phyloP scores from a whole-genome alignment of 1,140 invertebrate genomes.

The Formica exsecta region DNA sequence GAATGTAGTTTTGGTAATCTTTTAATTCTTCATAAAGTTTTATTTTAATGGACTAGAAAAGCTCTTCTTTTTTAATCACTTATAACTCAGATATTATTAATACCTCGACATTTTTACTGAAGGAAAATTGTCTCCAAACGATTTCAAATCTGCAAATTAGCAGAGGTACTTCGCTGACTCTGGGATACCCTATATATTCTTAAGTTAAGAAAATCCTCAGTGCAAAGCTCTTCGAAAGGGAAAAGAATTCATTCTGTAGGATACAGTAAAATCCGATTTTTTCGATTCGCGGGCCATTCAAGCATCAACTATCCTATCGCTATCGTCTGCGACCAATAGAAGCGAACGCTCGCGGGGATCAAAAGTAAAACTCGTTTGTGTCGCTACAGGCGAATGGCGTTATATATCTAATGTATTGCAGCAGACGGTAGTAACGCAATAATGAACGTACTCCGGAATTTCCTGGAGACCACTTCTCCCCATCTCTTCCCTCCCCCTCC shows the following conservation, averaged over 20 bases:
- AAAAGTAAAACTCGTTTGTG: slow-evolving; percentile 56
- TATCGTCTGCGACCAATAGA: slow-evolving; percentile 42
- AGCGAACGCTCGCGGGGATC: slow-evolving; percentile 45
- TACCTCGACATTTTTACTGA: too few species aligned
- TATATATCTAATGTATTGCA: slow-evolving; percentile 58
- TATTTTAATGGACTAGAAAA: too few species aligned
- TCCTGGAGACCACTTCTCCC: slow-evolving; percentile 27
- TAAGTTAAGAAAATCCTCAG: not conserved
- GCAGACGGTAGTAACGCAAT: slow-evolving; percentile 66
- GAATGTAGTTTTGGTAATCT: too few species aligned
- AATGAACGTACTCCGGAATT: slow-evolving; percentile 66
- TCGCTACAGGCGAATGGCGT: slow-evolving; percentile 25
- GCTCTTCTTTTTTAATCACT: too few species aligned
- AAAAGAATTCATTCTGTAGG: not conserved
- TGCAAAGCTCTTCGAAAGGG: not conserved
- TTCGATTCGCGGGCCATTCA: not conserved
- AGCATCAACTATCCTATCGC: not conserved
- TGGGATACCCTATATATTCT: not conserved
- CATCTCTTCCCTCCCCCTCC: not conserved
- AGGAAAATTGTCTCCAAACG: too few species aligned
- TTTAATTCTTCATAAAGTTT: too few species aligned
- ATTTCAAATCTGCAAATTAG: too few species aligned
- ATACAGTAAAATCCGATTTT: slow-evolving; percentile 26
- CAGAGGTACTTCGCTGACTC: too few species aligned
- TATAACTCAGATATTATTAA: too few species aligned